Conservation (phyloP, 2,797 vertebrate genomes). For the Micropoecilia bifurca region DNA sequence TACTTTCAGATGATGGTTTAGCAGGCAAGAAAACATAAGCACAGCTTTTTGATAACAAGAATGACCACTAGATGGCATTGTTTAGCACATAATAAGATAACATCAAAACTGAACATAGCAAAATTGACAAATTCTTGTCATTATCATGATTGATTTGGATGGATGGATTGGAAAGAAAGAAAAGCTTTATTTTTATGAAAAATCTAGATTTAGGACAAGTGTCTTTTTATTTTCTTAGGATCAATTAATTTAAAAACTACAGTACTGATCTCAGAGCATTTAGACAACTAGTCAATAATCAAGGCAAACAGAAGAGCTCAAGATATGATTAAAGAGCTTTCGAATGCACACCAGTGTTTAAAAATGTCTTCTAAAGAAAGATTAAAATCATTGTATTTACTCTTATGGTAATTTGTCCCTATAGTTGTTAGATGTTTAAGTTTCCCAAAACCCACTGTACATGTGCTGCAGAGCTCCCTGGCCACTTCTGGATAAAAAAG, state of each 20-base stretch:
- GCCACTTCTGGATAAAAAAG: neutral
- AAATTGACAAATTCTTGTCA: neutral
- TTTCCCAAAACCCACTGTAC: neutral
- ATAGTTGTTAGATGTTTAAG: neutral
- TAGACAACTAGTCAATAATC: neutral
- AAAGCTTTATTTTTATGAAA: neutral
- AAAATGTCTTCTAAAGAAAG: neutral
- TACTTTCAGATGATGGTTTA: too few relatives aligned
- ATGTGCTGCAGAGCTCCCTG: conserved; percentile 2
- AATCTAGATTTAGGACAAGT: neutral
- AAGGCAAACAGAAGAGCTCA: neutral
- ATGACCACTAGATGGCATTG: too few relatives aligned
- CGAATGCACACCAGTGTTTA: neutral
- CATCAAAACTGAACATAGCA: too few relatives aligned
- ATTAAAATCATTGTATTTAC: neutral
- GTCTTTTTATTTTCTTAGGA: neutral
- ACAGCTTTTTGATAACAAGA: too few relatives aligned
- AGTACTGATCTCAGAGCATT: too few relatives aligned
- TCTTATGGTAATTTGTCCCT: neutral
- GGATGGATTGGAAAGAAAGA: neutral
- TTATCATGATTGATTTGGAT: neutral
- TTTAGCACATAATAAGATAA: too few relatives aligned
- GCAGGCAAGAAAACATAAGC: too few relatives aligned
- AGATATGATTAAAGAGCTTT: neutral
- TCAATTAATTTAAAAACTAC: too few relatives aligned